Base-by-base conservation (phyloP, 1,140 invertebrate genomes). In the Orchestia grillus region DNA sequence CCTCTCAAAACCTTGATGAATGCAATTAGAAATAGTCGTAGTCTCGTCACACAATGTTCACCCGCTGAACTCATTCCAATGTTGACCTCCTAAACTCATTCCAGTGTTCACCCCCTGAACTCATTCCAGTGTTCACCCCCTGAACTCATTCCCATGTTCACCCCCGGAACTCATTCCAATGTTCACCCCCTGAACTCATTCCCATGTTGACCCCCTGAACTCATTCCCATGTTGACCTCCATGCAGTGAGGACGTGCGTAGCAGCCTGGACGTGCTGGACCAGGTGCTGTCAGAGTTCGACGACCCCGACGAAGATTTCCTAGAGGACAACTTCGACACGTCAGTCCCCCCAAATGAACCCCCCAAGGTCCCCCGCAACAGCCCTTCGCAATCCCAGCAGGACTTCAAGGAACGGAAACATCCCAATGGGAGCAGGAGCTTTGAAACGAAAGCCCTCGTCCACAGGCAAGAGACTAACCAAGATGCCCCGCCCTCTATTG, bases 171-270 rank as follows among this genome's bases (percentile, higher is more conserved):
- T n/a, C n/a, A n/a, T n/a, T n/a, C n/a, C n/a, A n/a, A n/a, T n/a
- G n/a, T n/a, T n/a, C n/a, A n/a, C n/a, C n/a, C n/a, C n/a, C n/a
- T n/a, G n/a, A n/a, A n/a, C n/a, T n/a, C n/a, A n/a, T n/a, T n/a
- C n/a, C 88, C 42, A 94, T 45, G 4, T 53, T 53, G 6, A 53
- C 19, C 19, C 47, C 47, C 6, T 53, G 47, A 8, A 53, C 47
- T 53, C 6, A 53, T 53, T 53, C 42, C 88, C 42, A 94, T 45
- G 4, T 44, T 47, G 11, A 6, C 47, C n/a, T 40, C 0, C 40
- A n/a, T 47, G 88, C 88, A 94, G 92, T 45, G 92, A 94, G 92
- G 92, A 94, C 44, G 92, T 94, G 44, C 92, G 92, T 4, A 15
- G 44, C 43, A 94, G 92, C 36, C 44, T 94, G 11, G 47, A 94